Conservation (phyloP, 2,888 invertebrate species). For the Conomelus anceps region DNA sequence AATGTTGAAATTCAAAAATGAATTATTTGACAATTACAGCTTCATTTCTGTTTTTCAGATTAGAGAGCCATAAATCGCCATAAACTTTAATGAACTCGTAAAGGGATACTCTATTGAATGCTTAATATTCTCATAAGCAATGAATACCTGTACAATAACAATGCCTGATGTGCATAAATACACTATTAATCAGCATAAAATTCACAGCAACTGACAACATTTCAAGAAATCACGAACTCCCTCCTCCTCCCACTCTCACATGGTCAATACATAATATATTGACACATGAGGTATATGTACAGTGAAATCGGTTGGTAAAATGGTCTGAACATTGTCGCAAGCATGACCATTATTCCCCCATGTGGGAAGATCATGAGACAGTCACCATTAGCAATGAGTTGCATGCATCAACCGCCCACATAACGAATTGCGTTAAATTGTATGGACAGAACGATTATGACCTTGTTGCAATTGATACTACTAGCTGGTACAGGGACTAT, state of each 20-base stretch:
- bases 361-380: not conserved
- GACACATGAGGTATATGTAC: not conserved
- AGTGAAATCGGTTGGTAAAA: not conserved
- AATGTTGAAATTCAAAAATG: not conserved
- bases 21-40: not conserved
- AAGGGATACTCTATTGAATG: no score
- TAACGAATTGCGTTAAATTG: not conserved
- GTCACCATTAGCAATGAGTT: not conserved
- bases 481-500: not conserved
- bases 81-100: not conserved
- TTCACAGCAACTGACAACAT: not conserved
- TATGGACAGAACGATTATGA: not conserved
- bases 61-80: not conserved
- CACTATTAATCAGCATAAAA: not conserved
- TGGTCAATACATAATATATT: not conserved
- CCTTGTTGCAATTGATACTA: not conserved
- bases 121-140: not conserved
- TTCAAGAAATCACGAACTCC: not conserved
- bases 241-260: not conserved
- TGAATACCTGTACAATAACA: not conserved
- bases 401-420: not conserved
- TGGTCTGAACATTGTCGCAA: not conserved
- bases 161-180: not conserved
- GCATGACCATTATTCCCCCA: not conserved
- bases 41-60: not conserved